Evolutionary conservation across 2,113 vertebrate species (phyloP), one percentile per base, ranked within the genome.

Genomic region (Ptyas mucosa): DNA sequence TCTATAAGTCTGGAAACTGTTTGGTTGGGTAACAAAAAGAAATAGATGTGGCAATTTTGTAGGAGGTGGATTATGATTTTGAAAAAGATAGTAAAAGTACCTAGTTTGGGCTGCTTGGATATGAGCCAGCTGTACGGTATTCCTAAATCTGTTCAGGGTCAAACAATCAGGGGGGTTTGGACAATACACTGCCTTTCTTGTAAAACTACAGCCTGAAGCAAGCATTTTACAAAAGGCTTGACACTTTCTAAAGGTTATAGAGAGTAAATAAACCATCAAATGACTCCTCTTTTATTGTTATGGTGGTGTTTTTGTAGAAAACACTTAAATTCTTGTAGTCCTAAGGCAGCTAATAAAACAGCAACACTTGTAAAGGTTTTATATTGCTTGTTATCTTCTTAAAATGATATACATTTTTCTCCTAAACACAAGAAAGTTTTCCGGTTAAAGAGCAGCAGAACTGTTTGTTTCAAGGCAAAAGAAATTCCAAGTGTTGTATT

Each of bases 281-380:
- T 97, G 97, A 98, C 98, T 98, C 98, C 96, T 98, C 97, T 98
- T 99, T 99, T 99, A 99, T 98, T 99, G 98, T 98, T 98, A 98
- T 98, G 94, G 96, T 97, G 95, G 94, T 97, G 96, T 98, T 98
- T 97, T 55, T 57, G 15, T 95, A 95, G 96, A 97, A 97, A 97
- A 97, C 97, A 97, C 97, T 98, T 98, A 97, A 97, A 98, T 98
- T 96, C 97, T 95, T 98, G 96, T 98, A 98, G 97, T 99, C 98
- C 98, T 98, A 98, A 98, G 99, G 98, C 98, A 95, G 96, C 96
- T 97, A 96, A 97, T 98, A 98, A 98, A 98, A 98, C 97, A 97
- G 95, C 97, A 98, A 95, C 96, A 97, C 95, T 98, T 98, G 96
- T 96, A 97, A 98, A 93, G 96, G 92, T 96, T 97, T 94, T 96